Conservation (phyloP, 2,888 invertebrate species). For the Meteorus colon region DNA sequence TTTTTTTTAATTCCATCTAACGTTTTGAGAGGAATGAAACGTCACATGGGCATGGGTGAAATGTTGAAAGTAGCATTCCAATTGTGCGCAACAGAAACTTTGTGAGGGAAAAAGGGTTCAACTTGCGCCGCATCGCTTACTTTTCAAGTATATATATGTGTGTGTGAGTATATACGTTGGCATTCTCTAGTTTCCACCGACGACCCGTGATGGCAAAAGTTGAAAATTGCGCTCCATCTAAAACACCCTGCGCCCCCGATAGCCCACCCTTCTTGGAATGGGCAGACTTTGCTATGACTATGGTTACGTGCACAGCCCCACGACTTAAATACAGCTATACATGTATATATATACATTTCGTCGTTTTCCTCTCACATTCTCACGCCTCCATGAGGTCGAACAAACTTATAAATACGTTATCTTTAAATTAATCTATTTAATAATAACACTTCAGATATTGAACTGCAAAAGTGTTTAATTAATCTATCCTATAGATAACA, state of each 20-base stretch:
- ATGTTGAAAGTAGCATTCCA: constrained; percentile 45
- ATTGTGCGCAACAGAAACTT: constrained; percentile 53
- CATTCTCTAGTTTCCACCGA: constrained; percentile 65
- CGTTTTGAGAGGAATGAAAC: neutral
- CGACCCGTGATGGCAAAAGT: constrained; percentile 66
- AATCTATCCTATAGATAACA: neutral
- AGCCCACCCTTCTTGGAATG: constrained; percentile 53
- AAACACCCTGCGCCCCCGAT: constrained; percentile 64
- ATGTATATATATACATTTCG: neutral
- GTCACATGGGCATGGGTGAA: constrained; percentile 40
- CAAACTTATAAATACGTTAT: constrained; percentile 4
- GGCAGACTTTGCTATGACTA: constrained; percentile 28
- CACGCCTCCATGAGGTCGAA: neutral
- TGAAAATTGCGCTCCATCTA: constrained; percentile 66
- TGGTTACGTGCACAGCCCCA: constrained; percentile 24
- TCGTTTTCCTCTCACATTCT: neutral
- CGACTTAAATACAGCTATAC: too few relatives aligned
- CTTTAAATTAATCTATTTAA: constrained; percentile 16
- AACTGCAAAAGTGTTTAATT: neutral
- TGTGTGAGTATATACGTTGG: constrained; percentile 39
- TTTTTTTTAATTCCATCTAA: neutral
- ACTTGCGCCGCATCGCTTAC: constrained; percentile 44
- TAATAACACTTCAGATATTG: neutral
- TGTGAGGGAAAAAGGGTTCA: constrained; percentile 61
- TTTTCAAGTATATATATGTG: neutral